A percentile compares a stretch with the other conserved stretches of the same genome.
These are phyloP conservation scores for Chaetops frenatus DNA, from an alignment of 2,113 vertebrate genomes.

Conservation along the genomic window DNA sequence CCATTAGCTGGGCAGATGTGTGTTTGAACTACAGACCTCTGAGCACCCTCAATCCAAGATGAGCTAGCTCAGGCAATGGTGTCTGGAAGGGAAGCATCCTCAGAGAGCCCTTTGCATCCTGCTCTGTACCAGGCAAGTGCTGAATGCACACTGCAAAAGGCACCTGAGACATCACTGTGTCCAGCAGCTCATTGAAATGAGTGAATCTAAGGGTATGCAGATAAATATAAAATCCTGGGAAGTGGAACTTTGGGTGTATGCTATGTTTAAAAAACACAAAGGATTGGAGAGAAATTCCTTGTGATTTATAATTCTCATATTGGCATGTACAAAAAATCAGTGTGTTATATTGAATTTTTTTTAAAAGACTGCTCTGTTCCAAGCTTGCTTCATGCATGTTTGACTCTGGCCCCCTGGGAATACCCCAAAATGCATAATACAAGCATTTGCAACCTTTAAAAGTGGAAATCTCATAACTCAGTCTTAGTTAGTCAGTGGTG, in stretches of 20 bases:
- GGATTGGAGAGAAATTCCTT: not conserved
- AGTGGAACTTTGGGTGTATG: not conserved
- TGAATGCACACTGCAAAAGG: not conserved
- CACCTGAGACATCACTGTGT: not conserved
- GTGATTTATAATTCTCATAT: not conserved
- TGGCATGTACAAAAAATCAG: not conserved
- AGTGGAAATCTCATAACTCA: not conserved
- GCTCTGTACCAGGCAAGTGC: not conserved
- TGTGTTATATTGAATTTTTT: not conserved
- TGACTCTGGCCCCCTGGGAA: not conserved
- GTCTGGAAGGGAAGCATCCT: not conserved
- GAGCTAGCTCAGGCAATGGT: not conserved
- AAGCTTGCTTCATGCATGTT: not conserved
- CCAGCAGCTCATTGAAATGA: not conserved
- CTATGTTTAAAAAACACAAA: not conserved
- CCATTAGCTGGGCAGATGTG: slow-evolving; percentile 52
- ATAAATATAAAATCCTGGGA: not conserved
- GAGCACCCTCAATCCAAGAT: not conserved
- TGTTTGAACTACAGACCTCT: slow-evolving; percentile 39
- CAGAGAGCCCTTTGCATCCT: not conserved
- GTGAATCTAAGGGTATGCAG: not conserved
- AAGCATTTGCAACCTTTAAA: not conserved
- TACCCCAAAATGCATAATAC: not conserved
- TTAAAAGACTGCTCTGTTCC: not conserved
- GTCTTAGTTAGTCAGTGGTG: not conserved